A percentile compares a stretch with the other conserved stretches of the same genome.
phyloP scores from a whole-genome alignment of 1,140 invertebrate genomes.

The Drosophila equinoxialis region DNA sequence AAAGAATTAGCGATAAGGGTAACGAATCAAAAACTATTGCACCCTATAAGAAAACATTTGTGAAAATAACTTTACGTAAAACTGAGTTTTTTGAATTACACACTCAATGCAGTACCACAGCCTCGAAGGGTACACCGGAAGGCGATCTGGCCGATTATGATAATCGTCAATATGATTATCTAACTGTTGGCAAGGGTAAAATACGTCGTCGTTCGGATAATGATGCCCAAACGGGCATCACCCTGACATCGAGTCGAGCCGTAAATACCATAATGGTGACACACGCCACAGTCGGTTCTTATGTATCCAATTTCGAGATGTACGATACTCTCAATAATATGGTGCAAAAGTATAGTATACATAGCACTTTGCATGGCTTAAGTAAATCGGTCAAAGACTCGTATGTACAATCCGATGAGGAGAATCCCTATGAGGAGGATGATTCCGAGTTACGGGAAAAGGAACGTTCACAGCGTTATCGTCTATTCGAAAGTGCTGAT shows the following conservation, averaged over 20 bases:
- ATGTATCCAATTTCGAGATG: conserved; percentile 90
- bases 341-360: background rate
- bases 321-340: conserved; percentile 84
- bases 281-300: conserved; percentile 84
- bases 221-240: conserved; percentile 87
- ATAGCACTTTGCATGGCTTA: background rate
- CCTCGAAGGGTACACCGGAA: conserved; percentile 85
- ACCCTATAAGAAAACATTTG: conserved; percentile 59
- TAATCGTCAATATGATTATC: conserved; percentile 87
- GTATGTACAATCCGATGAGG: background rate
- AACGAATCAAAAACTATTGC: background rate
- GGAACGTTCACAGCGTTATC: background rate
- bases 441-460: conserved; percentile 31
- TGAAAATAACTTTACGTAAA: conserved; percentile 86
- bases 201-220: conserved; percentile 86
- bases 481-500: conserved; percentile 20
- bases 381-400: background rate
- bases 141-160: conserved; percentile 84
- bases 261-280: conserved; percentile 84
- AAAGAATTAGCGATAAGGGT: background rate
- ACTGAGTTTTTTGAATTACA: conserved; percentile 87
- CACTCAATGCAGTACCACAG: conserved; percentile 86
- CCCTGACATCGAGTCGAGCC: conserved; percentile 85
- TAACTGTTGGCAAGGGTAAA: conserved; percentile 86
- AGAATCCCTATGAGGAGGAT: conserved; percentile 16